Evolutionary conservation across 2,888 invertebrate genomes (phyloP), one percentile per base, ranked within the genome.

Genomic region (Cryptocheilus praepositus): DNA sequence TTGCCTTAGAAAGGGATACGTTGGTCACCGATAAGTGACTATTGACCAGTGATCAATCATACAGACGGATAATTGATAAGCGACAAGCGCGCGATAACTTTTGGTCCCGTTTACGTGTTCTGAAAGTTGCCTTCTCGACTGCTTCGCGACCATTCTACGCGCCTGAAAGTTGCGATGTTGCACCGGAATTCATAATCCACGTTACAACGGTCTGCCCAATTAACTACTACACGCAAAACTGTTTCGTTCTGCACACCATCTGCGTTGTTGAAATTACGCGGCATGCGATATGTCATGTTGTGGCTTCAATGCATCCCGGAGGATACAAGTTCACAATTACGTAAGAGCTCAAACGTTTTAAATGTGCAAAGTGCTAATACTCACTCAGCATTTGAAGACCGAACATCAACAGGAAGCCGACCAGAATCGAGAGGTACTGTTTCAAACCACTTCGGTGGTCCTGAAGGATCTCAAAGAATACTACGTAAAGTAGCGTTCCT

Each of bases 401-500:
- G 76, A 94, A 93, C 95, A 95, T 95, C 8, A 94, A 76, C 28
- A 90, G 83, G 86, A 95, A 95, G 64, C 95, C 95, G 22, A 92
- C 69, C 4, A 95, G 80, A 36, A 95, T 92, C 0, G 94, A 91
- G 0, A 92, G 62, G 85, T 92, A 94, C 73, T 94, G 93, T 25
- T 91, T 82, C 21, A 95, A 89, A 5, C 95, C 95, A 53, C 72
- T 88, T 43, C 89, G 87, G 57, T 91, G 90, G 49, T 89, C 89
- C 53, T 93, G 93, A 81, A 98, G 91, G 62, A 98, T 95, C 90
- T 98, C 98, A 89, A 98, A 98, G 90, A 98, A 98, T n/a, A 98
- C 97, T 16, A 98, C 96, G 89, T 98, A 98, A 3, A 98, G 90
- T 52, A 98, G 92, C 0, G 98, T 98, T 15, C 98, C 98, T 54